These are phyloP conservation scores for Bembecia ichneumoniformis DNA, from an alignment of 2,888 invertebrate genomes.

Conservation along the genomic window DNA sequence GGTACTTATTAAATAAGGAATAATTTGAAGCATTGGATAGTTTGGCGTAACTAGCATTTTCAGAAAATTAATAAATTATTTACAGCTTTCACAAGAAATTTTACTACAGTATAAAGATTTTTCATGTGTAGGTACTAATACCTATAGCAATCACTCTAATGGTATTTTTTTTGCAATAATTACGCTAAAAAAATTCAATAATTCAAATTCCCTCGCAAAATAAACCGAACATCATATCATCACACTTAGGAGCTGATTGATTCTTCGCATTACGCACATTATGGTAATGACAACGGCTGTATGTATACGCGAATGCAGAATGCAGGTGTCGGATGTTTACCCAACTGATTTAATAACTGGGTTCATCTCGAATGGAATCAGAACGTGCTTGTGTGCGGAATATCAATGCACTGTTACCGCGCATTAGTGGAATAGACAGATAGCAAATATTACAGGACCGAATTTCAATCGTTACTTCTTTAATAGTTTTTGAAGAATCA, in stretches of 20 bases:
- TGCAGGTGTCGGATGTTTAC: constrained; percentile 47
- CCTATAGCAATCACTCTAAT: too few relatives aligned
- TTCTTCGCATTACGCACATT: not conserved
- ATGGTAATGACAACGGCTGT: not conserved
- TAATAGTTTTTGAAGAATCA: too few relatives aligned
- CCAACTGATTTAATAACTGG: constrained; percentile 64
- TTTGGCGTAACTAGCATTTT: too few relatives aligned
- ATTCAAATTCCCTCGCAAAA: not conserved
- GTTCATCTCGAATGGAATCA: constrained; percentile 52
- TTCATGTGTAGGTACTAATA: too few relatives aligned
- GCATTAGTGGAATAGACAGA: constrained; percentile 58
- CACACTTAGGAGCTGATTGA: not conserved
- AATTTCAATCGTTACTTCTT: constrained; percentile 11
- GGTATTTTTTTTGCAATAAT: too few relatives aligned
- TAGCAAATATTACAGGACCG: constrained; percentile 41
- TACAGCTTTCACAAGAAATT: too few relatives aligned
- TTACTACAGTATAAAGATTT: too few relatives aligned
- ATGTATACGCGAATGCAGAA: constrained; percentile 3
- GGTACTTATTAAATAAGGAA: too few relatives aligned
- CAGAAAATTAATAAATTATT: too few relatives aligned
- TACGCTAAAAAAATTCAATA: too few relatives aligned
- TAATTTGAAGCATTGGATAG: too few relatives aligned
- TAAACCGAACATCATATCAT: not conserved
- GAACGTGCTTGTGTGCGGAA: constrained; percentile 42
- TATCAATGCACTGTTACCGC: constrained; percentile 51